Percentiles rank a stretch among this genome's conserved stretches.
These are phyloP conservation scores for Bombyx huttoni DNA, from an alignment of 2,888 invertebrate genomes.

Conservation along the genomic window DNA sequence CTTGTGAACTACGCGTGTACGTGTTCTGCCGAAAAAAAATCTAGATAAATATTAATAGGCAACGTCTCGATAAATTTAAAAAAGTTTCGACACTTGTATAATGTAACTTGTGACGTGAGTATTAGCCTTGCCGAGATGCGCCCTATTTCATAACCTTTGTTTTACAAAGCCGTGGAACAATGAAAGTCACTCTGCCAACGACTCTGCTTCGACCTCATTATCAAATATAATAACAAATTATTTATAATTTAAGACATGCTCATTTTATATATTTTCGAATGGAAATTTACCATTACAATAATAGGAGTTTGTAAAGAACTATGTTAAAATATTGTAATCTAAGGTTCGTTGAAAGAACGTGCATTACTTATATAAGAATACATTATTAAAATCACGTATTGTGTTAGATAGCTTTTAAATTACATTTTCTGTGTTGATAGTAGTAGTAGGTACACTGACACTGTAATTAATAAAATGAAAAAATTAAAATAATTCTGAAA, in stretches of 20 bases:
- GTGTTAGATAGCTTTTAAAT: not conserved
- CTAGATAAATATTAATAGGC: conserved; percentile 39
- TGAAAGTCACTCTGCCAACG: not conserved
- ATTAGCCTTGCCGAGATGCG: conserved; percentile 52
- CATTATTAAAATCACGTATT: not conserved
- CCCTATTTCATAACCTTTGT: conserved; percentile 42
- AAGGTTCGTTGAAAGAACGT: not conserved
- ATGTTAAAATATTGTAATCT: not conserved
- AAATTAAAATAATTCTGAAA: too few species aligned
- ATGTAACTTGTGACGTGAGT: conserved; percentile 53
- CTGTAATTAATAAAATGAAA: too few species aligned
- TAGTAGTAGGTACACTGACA: too few species aligned
- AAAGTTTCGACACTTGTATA: conserved; percentile 55
- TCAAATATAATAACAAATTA: not conserved
- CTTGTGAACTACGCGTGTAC: conserved; percentile 4
- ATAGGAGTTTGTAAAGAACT: not conserved
- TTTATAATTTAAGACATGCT: not conserved
- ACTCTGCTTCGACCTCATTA: not conserved
- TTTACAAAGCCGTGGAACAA: not conserved
- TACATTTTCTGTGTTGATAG: too few species aligned
- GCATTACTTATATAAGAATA: not conserved
- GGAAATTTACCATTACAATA: not conserved
- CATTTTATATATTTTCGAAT: not conserved
- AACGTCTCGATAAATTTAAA: conserved; percentile 35
- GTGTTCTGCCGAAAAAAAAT: conserved; percentile 27